Conservation (phyloP, 2,888 invertebrate species). For the Thysanoteuthis rhombus region DNA sequence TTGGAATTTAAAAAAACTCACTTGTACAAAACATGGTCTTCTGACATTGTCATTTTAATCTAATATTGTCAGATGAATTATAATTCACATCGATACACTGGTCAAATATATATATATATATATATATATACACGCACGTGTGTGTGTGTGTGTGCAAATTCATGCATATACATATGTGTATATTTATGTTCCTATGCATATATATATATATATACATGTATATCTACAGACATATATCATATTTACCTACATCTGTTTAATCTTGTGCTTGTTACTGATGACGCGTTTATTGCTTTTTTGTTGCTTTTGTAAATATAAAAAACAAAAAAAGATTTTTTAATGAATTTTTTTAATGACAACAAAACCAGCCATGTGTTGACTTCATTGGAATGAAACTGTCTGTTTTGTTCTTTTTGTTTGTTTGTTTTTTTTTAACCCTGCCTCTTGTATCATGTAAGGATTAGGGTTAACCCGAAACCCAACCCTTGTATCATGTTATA, state of each 20-base stretch:
- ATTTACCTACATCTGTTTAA: background rate
- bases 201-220: background rate
- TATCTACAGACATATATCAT: background rate
- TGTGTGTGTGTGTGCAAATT: background rate
- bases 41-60: too few species aligned
- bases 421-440: too few species aligned
- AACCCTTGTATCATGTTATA: background rate
- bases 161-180: background rate
- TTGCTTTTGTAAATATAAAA: background rate
- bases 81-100: too few species aligned
- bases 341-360: background rate
- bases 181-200: background rate
- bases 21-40: too few species aligned
- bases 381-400: background rate
- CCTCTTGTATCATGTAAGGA: too few species aligned
- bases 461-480: too few species aligned
- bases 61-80: too few species aligned
- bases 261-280: constrained; percentile 12
- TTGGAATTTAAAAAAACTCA: too few species aligned
- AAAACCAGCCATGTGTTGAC: constrained; percentile 12
- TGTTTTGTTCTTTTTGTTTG: too few species aligned
- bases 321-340: background rate
- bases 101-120: too few species aligned
- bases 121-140: background rate
- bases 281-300: background rate